These are phyloP conservation scores for Clitarchus hookeri DNA, from an alignment of 2,888 invertebrate genomes.

Conservation along the genomic window DNA sequence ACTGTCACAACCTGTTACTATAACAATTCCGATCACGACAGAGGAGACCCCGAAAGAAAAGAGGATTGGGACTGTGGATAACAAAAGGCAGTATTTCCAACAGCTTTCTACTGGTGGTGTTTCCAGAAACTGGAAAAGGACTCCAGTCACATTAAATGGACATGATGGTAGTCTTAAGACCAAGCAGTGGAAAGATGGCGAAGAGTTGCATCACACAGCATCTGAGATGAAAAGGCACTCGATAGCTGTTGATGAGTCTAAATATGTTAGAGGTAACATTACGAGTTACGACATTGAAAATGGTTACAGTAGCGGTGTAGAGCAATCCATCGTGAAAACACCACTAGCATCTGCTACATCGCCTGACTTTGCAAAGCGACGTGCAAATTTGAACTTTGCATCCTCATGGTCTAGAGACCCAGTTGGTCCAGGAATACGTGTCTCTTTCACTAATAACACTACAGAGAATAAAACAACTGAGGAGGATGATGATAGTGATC, in stretches of 20 bases:
- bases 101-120: conserved; percentile 32
- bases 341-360: background rate
- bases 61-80: conserved; percentile 25
- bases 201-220: background rate
- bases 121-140: conserved; percentile 25
- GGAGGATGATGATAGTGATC: conserved; percentile 25
- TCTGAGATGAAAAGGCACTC: conserved; percentile 58
- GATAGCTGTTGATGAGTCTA: conserved; percentile 60
- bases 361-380: background rate
- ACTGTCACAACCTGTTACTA: conserved; percentile 30
- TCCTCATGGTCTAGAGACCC: background rate
- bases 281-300: conserved; percentile 3
- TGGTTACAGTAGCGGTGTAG: background rate
- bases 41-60: conserved; percentile 28
- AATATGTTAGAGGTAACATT: conserved; percentile 32
- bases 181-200: conserved; percentile 26
- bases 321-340: background rate
- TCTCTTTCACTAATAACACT: conserved; percentile 11
- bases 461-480: conserved; percentile 19
- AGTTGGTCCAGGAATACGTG: background rate
- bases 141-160: conserved; percentile 23
- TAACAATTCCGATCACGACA: conserved; percentile 35
- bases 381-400: conserved; percentile 4
- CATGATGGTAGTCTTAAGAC: background rate
- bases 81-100: conserved; percentile 33